phyloP scores from a whole-genome alignment of 2,113 vertebrate species.

The Lathamus discolor region DNA sequence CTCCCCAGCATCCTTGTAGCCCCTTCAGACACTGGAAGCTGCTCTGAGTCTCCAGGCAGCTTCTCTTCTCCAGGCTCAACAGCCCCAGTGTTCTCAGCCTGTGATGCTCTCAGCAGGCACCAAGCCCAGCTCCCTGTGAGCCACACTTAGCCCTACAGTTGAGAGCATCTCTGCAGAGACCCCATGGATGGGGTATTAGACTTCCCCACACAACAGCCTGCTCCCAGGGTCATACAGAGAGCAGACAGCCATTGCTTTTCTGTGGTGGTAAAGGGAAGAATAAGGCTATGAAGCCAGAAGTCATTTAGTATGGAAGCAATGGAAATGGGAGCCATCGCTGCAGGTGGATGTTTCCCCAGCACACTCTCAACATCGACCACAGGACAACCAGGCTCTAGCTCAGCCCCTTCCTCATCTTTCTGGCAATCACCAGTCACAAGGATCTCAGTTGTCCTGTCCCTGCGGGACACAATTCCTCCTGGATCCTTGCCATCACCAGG shows the following conservation, averaged over 20 bases:
- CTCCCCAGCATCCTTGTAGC: no score
- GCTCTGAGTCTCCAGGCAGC: neutral
- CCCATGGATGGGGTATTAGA: neutral
- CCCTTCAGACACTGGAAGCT: neutral
- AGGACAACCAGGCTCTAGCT: neutral
- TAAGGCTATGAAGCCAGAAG: no score
- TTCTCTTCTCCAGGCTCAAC: neutral
- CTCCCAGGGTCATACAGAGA: accelerated
- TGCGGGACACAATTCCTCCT: neutral
- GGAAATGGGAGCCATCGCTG: accelerated
- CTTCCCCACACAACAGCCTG: neutral
- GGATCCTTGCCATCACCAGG: neutral
- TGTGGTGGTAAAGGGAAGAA: no score
- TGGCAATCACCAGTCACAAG: neutral
- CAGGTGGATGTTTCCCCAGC: neutral
- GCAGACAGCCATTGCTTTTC: neutral
- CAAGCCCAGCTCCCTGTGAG: neutral
- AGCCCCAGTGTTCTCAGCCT: neutral
- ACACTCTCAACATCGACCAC: accelerated
- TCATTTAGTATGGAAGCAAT: neutral
- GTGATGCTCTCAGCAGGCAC: neutral
- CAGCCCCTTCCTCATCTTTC: neutral
- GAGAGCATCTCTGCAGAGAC: neutral
- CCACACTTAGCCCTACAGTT: accelerated
- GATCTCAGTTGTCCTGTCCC: accelerated